Evolutionary conservation across 2,113 vertebrate species (phyloP).

Genomic region (Piprites chloris): DNA sequence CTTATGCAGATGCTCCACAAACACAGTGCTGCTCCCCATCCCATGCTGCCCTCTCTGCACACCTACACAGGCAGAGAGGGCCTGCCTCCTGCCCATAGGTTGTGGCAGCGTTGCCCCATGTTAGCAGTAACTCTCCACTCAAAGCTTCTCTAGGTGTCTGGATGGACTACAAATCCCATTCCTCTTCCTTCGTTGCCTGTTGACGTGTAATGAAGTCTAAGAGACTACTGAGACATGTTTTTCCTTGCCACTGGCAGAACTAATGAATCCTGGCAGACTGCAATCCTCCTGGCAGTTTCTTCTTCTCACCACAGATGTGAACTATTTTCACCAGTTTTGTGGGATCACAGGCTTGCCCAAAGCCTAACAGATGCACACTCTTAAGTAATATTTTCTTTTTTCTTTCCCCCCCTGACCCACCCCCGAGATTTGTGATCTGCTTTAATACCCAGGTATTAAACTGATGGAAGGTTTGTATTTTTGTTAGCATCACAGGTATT

Average conservation of each 20-base stretch:
- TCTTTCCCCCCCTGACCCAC: too few species aligned
- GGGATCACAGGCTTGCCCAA: not conserved
- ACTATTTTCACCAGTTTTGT: not conserved
- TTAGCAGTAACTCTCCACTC: not conserved
- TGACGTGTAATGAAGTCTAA: not conserved
- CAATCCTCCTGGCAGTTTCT: fast-evolving
- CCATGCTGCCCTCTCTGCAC: not conserved
- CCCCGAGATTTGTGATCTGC: not conserved
- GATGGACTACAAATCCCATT: not conserved
- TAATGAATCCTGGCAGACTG: not conserved
- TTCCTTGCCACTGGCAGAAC: not conserved
- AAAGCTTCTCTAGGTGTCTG: not conserved
- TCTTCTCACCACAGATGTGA: not conserved
- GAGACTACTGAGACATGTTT: not conserved
- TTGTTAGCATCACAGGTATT: not conserved
- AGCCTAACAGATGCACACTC: not conserved
- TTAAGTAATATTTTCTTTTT: not conserved
- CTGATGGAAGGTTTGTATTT: not conserved
- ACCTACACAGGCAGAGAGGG: not conserved
- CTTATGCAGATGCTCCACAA: not conserved
- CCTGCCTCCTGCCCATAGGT: fast-evolving
- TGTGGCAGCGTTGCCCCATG: not conserved
- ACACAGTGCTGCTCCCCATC: not conserved
- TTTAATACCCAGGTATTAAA: not conserved
- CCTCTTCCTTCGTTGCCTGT: not conserved